These are phyloP conservation scores for Lycaon pictus DNA, from an alignment of 2,113 vertebrate species.

Conservation along the genomic window DNA sequence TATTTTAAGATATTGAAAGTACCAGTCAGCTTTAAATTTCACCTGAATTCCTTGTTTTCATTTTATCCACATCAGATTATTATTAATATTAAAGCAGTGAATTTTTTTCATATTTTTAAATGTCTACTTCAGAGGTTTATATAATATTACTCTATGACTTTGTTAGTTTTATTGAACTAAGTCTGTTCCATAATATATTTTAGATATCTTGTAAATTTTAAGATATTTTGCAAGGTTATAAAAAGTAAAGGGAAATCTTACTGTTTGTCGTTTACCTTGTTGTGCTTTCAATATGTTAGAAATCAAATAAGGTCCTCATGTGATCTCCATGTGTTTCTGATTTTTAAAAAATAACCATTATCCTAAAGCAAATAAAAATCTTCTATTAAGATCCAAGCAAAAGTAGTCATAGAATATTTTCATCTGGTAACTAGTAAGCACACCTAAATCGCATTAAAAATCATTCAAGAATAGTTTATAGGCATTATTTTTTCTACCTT, in stretches of 20 bases:
- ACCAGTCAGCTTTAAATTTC: slow-evolving; percentile 2
- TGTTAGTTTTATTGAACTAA: not conserved
- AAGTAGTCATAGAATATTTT: not conserved
- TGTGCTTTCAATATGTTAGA: slow-evolving; percentile 13
- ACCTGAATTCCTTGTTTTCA: not conserved
- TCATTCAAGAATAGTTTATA: slow-evolving; percentile 45
- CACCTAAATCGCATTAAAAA: slow-evolving; percentile 27
- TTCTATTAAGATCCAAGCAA: not conserved
- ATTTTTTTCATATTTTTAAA: not conserved
- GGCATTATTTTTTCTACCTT: slow-evolving; percentile 52
- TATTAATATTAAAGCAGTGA: not conserved
- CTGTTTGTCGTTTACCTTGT: slow-evolving; percentile 4
- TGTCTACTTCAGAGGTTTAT: not conserved
- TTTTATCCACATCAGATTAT: not conserved
- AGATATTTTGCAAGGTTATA: slow-evolving; percentile 22
- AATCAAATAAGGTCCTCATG: slow-evolving; percentile 11
- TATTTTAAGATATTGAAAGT: slow-evolving; percentile 23
- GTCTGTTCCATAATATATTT: not conserved
- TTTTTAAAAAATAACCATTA: slow-evolving; percentile 22
- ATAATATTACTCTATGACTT: not conserved
- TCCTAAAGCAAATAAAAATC: slow-evolving; percentile 4
- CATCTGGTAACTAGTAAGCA: not conserved
- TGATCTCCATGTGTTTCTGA: not conserved
- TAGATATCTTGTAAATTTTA: slow-evolving; percentile 3
- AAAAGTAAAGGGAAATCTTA: slow-evolving; percentile 12